Evolutionary conservation across 2,797 vertebrate species (phyloP).

Genomic region (Intellagama lesueurii): DNA sequence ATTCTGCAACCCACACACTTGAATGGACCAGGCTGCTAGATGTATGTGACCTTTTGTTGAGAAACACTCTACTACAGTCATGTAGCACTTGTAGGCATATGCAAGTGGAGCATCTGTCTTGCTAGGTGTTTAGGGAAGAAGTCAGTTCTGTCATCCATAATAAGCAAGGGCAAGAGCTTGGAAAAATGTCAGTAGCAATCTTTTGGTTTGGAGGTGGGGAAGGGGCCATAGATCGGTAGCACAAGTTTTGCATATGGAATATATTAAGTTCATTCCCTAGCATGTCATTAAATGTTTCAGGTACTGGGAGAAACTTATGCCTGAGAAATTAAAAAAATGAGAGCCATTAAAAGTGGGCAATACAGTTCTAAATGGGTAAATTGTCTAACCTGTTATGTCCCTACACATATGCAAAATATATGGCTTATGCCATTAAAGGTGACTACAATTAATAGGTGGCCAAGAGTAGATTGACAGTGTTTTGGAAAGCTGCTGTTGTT

Average conservation of each 20-base stretch:
- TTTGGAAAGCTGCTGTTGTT: background rate
- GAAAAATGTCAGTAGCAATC: background rate
- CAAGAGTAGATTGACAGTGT: background rate
- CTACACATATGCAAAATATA: background rate
- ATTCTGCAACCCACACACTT: constrained; percentile 88
- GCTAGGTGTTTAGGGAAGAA: background rate
- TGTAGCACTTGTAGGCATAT: background rate
- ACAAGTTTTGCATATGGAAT: background rate
- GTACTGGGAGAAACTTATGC: background rate
- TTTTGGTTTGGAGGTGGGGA: background rate
- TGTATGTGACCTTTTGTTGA: constrained; percentile 76
- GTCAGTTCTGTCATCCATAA: background rate
- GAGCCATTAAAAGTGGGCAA: background rate
- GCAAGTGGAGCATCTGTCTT: background rate
- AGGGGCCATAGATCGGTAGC: background rate
- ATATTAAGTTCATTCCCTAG: background rate
- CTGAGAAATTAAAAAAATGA: background rate
- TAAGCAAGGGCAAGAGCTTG: background rate
- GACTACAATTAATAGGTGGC: background rate
- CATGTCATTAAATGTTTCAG: background rate
- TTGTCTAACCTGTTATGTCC: background rate
- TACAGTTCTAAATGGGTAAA: background rate
- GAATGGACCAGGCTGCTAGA: constrained; percentile 94
- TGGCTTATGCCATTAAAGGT: background rate
- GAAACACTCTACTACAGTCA: no score